These are phyloP conservation scores for Campylorhamphus procurvoides DNA, from an alignment of 2,113 vertebrate species.

Conservation along the genomic window DNA sequence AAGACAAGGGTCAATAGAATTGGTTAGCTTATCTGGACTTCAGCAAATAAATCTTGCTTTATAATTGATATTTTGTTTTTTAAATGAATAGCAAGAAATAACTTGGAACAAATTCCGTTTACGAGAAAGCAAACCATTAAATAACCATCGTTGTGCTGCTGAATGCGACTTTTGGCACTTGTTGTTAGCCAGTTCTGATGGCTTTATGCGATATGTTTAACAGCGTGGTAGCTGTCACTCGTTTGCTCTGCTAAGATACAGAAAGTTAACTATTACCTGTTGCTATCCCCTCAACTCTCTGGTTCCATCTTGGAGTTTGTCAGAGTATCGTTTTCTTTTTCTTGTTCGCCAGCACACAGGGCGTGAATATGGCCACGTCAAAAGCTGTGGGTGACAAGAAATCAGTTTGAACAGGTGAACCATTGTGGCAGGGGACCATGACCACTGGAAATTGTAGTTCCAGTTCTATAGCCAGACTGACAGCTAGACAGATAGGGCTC, in stretches of 20 bases:
- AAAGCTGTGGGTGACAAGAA: neutral
- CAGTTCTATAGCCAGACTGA: neutral
- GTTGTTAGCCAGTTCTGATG: neutral
- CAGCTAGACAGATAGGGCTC: neutral
- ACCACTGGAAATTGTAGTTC: neutral
- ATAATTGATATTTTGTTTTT: neutral
- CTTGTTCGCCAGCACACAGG: neutral
- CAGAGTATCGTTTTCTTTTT: neutral
- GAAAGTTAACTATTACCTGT: neutral
- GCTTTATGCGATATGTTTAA: rapidly evolving
- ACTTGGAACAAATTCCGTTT: neutral
- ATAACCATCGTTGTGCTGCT: rapidly evolving
- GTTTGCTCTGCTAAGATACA: neutral
- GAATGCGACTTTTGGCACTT: neutral
- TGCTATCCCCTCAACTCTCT: neutral
- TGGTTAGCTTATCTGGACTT: neutral
- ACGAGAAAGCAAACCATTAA: neutral
- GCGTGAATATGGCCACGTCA: neutral
- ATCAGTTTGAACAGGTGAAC: neutral
- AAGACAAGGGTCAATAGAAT: neutral
- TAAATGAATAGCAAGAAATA: neutral
- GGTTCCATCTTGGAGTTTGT: neutral
- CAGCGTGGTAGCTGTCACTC: neutral
- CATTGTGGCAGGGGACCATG: neutral
- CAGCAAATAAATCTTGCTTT: neutral